Conservation (phyloP, 2,797 vertebrate species). For the Amniataba percoides region DNA sequence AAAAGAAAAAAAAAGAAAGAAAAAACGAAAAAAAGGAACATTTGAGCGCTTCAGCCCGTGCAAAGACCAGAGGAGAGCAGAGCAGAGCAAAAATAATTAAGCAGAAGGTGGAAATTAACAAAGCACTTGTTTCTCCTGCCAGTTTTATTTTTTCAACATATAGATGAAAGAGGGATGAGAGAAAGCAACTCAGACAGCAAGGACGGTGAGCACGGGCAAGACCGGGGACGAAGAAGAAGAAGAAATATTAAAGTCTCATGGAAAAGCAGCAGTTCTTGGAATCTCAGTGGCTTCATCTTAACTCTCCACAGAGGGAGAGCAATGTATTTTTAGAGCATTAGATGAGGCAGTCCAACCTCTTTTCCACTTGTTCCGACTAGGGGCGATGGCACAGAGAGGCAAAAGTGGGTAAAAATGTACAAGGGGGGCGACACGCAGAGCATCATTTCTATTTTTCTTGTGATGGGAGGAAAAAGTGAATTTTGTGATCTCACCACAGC, state of each 20-base stretch:
- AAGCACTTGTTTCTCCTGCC: slow-evolving; percentile 49
- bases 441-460: neutral
- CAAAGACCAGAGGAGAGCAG: slow-evolving; percentile 50
- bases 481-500: slow-evolving; percentile 22
- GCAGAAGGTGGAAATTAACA: slow-evolving; percentile 50
- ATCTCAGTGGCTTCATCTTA: slow-evolving; percentile 64
- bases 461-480: neutral
- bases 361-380: slow-evolving; percentile 44
- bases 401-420: slow-evolving; percentile 21
- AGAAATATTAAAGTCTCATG: slow-evolving; percentile 48
- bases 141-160: slow-evolving; percentile 30
- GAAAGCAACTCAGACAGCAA: slow-evolving; percentile 47
- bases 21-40: slow-evolving; percentile 14
- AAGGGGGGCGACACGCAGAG: slow-evolving; percentile 10
- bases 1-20: neutral
- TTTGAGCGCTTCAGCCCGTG: slow-evolving; percentile 59
- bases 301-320: slow-evolving; percentile 58
- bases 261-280: slow-evolving; percentile 58
- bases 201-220: slow-evolving; percentile 34
- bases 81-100: slow-evolving; percentile 69
- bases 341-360: slow-evolving; percentile 59
- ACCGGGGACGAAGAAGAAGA: slow-evolving; percentile 26
- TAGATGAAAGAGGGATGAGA: slow-evolving; percentile 51
- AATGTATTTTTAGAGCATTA: slow-evolving; percentile 70
- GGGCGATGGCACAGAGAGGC: slow-evolving; percentile 33